These are phyloP conservation scores for Polyodon spathula DNA, from an alignment of 2,113 vertebrate species.

Conservation along the genomic window DNA sequence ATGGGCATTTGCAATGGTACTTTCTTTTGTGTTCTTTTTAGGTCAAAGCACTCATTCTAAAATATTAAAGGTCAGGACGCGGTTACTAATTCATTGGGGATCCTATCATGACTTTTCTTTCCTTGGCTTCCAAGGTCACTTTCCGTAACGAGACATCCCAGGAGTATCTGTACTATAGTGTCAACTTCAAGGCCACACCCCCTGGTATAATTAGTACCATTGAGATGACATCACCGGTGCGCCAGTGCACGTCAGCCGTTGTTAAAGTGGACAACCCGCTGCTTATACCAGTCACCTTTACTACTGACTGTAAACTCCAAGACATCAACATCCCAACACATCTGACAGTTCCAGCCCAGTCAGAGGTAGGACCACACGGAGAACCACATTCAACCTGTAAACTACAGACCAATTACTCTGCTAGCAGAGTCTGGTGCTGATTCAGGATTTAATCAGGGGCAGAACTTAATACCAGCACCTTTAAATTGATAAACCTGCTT, in stretches of 20 bases:
- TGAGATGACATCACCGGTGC: constrained; percentile 51
- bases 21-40: too few relatives aligned
- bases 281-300: constrained; percentile 42
- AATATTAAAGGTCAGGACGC: too few relatives aligned
- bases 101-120: not conserved
- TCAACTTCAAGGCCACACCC: constrained; percentile 60
- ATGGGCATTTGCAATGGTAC: too few relatives aligned
- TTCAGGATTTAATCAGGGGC: not conserved
- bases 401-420: too few relatives aligned
- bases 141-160: constrained; percentile 63
- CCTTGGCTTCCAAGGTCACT: constrained; percentile 54
- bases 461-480: too few relatives aligned
- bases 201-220: constrained; percentile 51
- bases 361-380: constrained; percentile 49
- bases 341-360: constrained; percentile 56
- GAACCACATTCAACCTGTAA: not conserved
- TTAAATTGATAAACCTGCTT: too few relatives aligned
- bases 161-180: constrained; percentile 69
- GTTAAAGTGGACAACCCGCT: constrained; percentile 73
- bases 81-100: too few relatives aligned
- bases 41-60: too few relatives aligned
- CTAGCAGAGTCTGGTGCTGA: not conserved
- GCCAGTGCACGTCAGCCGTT: constrained; percentile 43
- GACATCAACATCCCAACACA: constrained; percentile 61
- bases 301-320: constrained; percentile 52